Evolutionary conservation across 2,888 invertebrate species (phyloP), one percentile per base, ranked within the genome.

Genomic region (Caenorhabditis virilis): DNA sequence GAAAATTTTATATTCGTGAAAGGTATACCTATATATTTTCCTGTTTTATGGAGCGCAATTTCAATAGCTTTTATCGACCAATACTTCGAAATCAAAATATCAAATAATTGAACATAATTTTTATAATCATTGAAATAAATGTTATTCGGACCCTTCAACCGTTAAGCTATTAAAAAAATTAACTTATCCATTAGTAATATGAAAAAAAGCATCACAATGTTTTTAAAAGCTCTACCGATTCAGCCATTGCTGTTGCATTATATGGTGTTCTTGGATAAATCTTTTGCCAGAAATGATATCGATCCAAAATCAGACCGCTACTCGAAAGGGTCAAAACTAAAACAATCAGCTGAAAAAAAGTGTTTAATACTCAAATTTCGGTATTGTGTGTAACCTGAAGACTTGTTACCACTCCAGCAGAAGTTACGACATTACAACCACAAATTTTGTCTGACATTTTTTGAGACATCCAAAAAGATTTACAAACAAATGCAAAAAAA

Each of bases 391-490:
- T 11, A 25, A 71, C 71, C 59, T 74, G 75, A 4, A 75, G 52
- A 51, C 70, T 70, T 33, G 72, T 70, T 11, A 72, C 67, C 7
- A 77, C 69, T n/a, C 77, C 77, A 18, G 77, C 77, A 22, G 74
- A 72, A 11, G 77, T 77, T 13, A 77, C 66, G 16, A 73, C 77
- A 66, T 77, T 74, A 48, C 75, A 77, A 22, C 77, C 75, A 42
- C 77, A 77, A 25, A 77, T 58, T 58, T 70, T 67, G 47, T 77
- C 77, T n/a, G 71, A 59, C 53, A 67, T 74, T 46, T 39, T 16
- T 20, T 7, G 20, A 13, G 22, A 42, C 3, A 42, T 13, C 20
- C 47, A 47, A 36, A 25, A 16, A 41, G 30, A 47, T 35, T 26
- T 20, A 48, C 5, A 27, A 49, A 53, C 42, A 43, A 49, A 30